phyloP scores from a whole-genome alignment of 1,140 invertebrate genomes.

The Anoplolepis gracilipes region DNA sequence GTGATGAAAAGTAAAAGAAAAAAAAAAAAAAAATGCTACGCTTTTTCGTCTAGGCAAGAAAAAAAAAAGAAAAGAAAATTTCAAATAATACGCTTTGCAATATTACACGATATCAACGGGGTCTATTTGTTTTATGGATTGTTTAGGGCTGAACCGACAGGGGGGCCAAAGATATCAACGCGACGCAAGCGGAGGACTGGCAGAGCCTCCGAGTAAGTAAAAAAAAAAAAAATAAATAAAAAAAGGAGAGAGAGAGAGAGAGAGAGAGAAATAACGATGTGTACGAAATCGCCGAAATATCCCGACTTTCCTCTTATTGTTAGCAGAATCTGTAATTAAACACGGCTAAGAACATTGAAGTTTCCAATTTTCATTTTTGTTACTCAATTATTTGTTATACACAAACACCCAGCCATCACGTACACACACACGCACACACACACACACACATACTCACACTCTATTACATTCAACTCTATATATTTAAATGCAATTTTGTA shows the following conservation, averaged over 20 bases:
- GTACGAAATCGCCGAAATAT: conserved; percentile 72
- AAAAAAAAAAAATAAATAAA: conserved; percentile 65
- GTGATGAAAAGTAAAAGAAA: conserved; percentile 4
- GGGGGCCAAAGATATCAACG: conserved; percentile 86
- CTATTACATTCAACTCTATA: conserved; percentile 14
- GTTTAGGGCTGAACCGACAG: conserved; percentile 86
- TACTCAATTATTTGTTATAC: conserved; percentile 45
- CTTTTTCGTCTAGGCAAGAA: neutral
- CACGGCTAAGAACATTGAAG: conserved; percentile 60
- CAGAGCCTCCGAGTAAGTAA: conserved; percentile 86
- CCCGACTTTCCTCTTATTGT: conserved; percentile 71
- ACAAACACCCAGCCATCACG: no score
- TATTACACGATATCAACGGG: conserved; percentile 81
- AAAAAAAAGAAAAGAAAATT: neutral
- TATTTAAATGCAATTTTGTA: conserved; percentile 45
- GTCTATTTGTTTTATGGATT: conserved; percentile 84
- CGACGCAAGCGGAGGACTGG: conserved; percentile 85
- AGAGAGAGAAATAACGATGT: conserved; percentile 64
- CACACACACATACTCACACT: neutral
- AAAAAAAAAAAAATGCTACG: no score
- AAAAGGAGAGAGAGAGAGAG: conserved; percentile 68
- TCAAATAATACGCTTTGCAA: conserved; percentile 40
- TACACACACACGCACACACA: neutral
- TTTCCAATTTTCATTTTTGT: conserved; percentile 67
- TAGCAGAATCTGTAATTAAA: conserved; percentile 74